These are phyloP conservation scores for Tachina grossa DNA, from an alignment of 2,888 invertebrate genomes.

Conservation along the genomic window DNA sequence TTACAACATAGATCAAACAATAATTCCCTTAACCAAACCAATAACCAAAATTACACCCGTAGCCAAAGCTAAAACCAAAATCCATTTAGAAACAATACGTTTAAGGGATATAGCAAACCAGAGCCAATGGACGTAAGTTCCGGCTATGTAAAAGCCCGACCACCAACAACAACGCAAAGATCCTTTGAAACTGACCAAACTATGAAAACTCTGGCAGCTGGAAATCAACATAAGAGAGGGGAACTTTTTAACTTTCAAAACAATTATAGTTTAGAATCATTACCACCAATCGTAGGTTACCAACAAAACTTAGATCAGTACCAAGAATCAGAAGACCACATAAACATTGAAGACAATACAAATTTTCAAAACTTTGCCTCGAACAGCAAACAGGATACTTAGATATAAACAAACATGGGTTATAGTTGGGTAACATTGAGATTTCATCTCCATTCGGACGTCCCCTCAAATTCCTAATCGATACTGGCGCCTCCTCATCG, in stretches of 20 bases:
- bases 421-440: neutral
- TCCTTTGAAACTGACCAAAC: too few relatives aligned
- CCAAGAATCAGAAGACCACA: too few relatives aligned
- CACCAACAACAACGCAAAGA: neutral
- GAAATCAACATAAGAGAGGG: conserved; percentile 18
- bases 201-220: neutral
- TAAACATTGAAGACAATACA: neutral
- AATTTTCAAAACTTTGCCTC: conserved; percentile 19
- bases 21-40: neutral
- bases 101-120: conserved; percentile 3
- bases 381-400: conserved; percentile 1
- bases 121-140: conserved; percentile 6
- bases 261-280: neutral
- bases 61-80: conserved; percentile 8
- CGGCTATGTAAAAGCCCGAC: conserved; percentile 6
- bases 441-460: neutral
- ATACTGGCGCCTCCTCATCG: neutral
- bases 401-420: neutral
- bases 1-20: conserved; percentile 10
- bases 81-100: conserved; percentile 16
- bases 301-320: too few relatives aligned
- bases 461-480: neutral
- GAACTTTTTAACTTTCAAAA: conserved; percentile 14
- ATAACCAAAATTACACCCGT: neutral
- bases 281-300: neutral